Base-by-base conservation (phyloP, 2,113 vertebrate genomes). In the Epinephelus lanceolatus region DNA sequence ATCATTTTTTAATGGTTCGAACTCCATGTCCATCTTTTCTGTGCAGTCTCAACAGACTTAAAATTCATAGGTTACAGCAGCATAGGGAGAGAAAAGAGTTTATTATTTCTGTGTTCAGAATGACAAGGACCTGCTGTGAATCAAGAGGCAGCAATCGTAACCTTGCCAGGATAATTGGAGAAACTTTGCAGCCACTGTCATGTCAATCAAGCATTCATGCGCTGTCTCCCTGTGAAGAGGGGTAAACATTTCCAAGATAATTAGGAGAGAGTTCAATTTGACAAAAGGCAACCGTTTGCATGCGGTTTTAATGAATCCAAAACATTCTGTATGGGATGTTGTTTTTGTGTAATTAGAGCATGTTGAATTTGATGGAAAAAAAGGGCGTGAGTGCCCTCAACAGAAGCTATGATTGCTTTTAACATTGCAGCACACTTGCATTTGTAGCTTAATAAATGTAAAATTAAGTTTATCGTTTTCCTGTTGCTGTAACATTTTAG, bases 151-250 rank as follows among this genome's bases (percentile, higher is more conserved):
- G 92, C 79, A 79, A 80, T 85, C 76, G 87, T 89, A 92, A 91
- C 88, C 86, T 90, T 77, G 91, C 90, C 90, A 87, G 80, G 89
- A 91, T 93, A 94, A 94, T 92, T 92, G 91, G 87, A 81, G 80
- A 92, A 89, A 93, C 90, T 91, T 91, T 84, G 86, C 87, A 85
- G 83, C 81, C 89, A 88, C 88, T 83, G 87, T 80, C 78, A 69
- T 73, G 89, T 92, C 91, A 88, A 86, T 91, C 90, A 91, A 84
- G 75, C 81, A 85, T 90, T 85, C 80, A 62, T 81, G 84, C 78
- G 85, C 80, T 76, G 76, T 91, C 84, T 85, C 73, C 71, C 80
- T 52, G 76, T 77, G 84, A 88, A 71, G 76, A 82, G 25, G 80
- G 69, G 78, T 85, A 84, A 88, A 92, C 71, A 88, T 52, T 83